These are phyloP conservation scores for Elymnias hypermnestra DNA, from an alignment of 1,140 invertebrate species.

Conservation along the genomic window DNA sequence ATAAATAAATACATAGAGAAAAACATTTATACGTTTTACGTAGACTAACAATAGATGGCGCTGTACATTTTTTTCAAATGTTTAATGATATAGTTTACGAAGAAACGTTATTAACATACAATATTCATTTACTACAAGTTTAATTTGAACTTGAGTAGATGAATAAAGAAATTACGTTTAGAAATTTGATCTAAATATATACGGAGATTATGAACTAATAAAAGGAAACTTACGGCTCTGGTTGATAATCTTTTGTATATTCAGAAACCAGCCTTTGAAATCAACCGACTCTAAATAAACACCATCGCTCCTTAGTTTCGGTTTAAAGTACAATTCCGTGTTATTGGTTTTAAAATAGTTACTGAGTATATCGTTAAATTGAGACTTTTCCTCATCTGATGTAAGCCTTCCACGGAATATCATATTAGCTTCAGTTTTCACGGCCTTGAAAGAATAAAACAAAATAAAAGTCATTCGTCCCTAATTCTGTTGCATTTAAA, in stretches of 20 bases:
- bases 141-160: too few relatives aligned
- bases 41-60: too few relatives aligned
- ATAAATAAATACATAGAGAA: too few relatives aligned
- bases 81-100: too few relatives aligned
- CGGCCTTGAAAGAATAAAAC: conserved; percentile 76
- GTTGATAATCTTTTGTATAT: conserved; percentile 81
- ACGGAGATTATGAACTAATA: neutral
- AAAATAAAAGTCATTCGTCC: too few relatives aligned
- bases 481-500: too few relatives aligned
- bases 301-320: conserved; percentile 42
- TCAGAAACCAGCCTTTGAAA: conserved; percentile 77
- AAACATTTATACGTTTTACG: too few relatives aligned
- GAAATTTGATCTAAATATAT: neutral
- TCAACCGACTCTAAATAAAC: conserved; percentile 53
- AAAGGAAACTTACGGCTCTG: conserved; percentile 78
- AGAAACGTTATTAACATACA: too few relatives aligned
- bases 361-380: conserved; percentile 80
- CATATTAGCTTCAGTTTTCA: conserved; percentile 84
- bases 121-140: too few relatives aligned
- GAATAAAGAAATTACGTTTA: too few relatives aligned
- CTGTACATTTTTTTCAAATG: too few relatives aligned
- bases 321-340: conserved; percentile 40
- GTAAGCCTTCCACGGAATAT: conserved; percentile 89
- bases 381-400: conserved; percentile 79
- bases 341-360: conserved; percentile 35